These are phyloP conservation scores for Eclectus roratus DNA, from an alignment of 2,113 vertebrate species.

Conservation along the genomic window DNA sequence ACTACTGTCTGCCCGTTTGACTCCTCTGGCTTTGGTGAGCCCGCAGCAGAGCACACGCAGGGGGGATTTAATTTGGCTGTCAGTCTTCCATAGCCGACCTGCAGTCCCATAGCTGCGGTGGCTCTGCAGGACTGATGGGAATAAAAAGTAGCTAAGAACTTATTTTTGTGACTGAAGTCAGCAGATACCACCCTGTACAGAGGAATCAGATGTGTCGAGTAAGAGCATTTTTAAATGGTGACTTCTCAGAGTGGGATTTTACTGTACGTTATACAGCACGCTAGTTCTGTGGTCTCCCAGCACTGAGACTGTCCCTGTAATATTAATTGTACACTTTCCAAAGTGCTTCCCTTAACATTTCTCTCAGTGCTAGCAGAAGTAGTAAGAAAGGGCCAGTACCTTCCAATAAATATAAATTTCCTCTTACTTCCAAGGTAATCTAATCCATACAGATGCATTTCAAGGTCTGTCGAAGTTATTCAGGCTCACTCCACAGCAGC, in stretches of 20 bases:
- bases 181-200: not conserved
- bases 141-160: slow-evolving; percentile 31
- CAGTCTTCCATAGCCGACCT: not conserved
- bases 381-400: slow-evolving; percentile 31
- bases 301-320: not conserved
- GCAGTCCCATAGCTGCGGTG: rapidly evolving
- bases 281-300: slow-evolving; percentile 28
- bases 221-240: slow-evolving; percentile 49
- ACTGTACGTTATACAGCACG: slow-evolving; percentile 23
- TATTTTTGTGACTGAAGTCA: slow-evolving; percentile 56
- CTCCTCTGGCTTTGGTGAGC: not conserved
- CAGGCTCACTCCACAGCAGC: slow-evolving; percentile 1
- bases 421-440: slow-evolving; percentile 20
- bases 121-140: slow-evolving; percentile 11
- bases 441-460: slow-evolving; percentile 49
- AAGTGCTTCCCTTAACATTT: slow-evolving; percentile 53
- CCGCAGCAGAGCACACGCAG: not conserved
- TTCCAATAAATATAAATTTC: slow-evolving; percentile 37
- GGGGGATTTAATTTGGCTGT: not conserved
- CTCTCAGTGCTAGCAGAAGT: slow-evolving; percentile 8
- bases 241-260: slow-evolving; percentile 44
- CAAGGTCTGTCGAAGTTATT: slow-evolving; percentile 40
- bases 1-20: not conserved
- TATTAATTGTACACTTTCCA: slow-evolving; percentile 36
- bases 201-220: slow-evolving; percentile 20